Percentiles rank a stretch among this genome's conserved stretches.
Conservation (phyloP, 2,888 invertebrate genomes). For the Steromphala cineraria region DNA sequence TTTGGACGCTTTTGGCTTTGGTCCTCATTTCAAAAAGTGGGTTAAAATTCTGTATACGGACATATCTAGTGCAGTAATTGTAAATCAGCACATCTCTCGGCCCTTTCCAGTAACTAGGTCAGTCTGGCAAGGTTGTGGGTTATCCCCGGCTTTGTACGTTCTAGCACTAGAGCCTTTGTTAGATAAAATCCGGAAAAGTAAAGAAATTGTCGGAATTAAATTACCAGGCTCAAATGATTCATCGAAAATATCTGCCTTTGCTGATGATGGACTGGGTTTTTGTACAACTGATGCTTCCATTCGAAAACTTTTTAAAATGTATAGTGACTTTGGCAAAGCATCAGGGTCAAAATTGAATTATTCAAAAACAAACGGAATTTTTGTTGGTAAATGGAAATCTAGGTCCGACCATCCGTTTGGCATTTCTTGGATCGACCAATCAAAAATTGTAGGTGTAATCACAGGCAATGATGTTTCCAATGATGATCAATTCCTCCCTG, state of each 20-base stretch:
- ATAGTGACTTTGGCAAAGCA: background rate
- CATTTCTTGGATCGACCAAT: slow-evolving; percentile 35
- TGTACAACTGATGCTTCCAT: slow-evolving; percentile 5
- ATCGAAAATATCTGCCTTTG: slow-evolving; percentile 2
- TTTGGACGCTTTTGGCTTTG: slow-evolving; percentile 38
- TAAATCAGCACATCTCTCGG: slow-evolving; percentile 39
- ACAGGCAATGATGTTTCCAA: slow-evolving; percentile 27
- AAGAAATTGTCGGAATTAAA: background rate
- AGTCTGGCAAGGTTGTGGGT: background rate
- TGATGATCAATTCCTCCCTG: slow-evolving; percentile 32
- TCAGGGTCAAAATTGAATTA: slow-evolving; percentile 24
- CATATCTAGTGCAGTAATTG: slow-evolving; percentile 37
- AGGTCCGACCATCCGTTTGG: slow-evolving; percentile 24
- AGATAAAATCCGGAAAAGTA: background rate
- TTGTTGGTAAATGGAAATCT: slow-evolving; percentile 19
- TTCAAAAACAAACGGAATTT: slow-evolving; percentile 14
- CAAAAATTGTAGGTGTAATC: slow-evolving; percentile 35
- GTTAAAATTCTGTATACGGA: slow-evolving; percentile 42
- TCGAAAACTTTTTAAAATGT: background rate
- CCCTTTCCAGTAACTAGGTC: background rate
- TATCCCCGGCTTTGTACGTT: slow-evolving; percentile 22
- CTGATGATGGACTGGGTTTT: slow-evolving; percentile 27
- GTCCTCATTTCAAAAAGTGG: slow-evolving; percentile 38
- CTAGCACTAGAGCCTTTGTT: slow-evolving; percentile 19
- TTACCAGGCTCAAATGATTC: slow-evolving; percentile 11